Percentiles rank a stretch among this genome's conserved stretches.
phyloP scores from a whole-genome alignment of 2,113 vertebrate species.

The Nyctereutes procyonoides region DNA sequence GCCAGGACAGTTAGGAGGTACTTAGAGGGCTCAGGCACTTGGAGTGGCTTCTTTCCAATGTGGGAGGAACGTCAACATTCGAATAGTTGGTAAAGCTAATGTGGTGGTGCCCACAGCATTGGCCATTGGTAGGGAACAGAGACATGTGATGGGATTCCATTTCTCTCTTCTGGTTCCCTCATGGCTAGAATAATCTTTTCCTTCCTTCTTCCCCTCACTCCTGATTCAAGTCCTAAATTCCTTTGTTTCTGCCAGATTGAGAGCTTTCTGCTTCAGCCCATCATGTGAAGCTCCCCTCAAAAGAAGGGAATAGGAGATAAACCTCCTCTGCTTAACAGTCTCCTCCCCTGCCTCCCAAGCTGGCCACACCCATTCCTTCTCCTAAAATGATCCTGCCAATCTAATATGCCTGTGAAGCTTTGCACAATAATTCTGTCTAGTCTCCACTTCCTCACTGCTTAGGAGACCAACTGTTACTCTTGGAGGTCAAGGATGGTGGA shows the following conservation, averaged over 20 bases:
- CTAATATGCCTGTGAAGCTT: background rate
- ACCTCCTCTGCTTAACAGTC: background rate
- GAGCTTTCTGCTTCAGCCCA: conserved; percentile 19
- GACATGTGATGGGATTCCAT: background rate
- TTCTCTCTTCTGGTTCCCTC: background rate
- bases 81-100: background rate
- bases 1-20: background rate
- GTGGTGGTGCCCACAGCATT: background rate
- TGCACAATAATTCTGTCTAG: background rate
- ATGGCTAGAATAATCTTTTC: background rate
- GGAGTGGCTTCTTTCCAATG: background rate
- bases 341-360: background rate
- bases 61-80: conserved; percentile 8
- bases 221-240: background rate
- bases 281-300: background rate
- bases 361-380: background rate
- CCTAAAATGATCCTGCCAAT: background rate
- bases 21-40: background rate
- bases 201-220: background rate
- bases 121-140: background rate
- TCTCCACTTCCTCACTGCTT: background rate
- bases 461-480: background rate
- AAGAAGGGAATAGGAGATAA: background rate
- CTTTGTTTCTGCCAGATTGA: background rate
- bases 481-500: background rate